Evolutionary conservation across 2,113 vertebrate species (phyloP), one percentile per base, ranked within the genome.

Genomic region (Urocolius indicus): DNA sequence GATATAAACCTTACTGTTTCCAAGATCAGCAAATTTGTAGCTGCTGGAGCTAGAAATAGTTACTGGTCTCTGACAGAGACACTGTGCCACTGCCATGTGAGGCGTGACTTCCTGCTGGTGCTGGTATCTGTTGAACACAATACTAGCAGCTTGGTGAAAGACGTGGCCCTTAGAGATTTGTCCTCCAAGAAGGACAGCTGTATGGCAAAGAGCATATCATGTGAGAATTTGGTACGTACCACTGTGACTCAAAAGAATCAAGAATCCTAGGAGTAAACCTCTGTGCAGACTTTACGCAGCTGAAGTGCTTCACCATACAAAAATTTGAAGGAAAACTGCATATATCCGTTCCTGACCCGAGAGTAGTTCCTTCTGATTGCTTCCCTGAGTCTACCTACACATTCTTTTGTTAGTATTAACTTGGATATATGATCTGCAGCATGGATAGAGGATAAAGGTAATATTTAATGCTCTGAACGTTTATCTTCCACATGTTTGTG

Each of bases 51-150:
- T 61, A 24, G 63, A 22, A 90, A 88, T 57, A 51, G 13, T 16
- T 66, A 27, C 48, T 76, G 82, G 73, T 51, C 10, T 58, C 21
- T n/a, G 26, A 30, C 11, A 80, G 24, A 29, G 32, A 20, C 16
- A 10, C 18, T 6, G 9, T 0, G 0, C 11, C 2, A 1, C 16
- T 81, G 45, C 23, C 30, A 7, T 4, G 24, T 27, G 46, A 14
- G 24, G 48, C 83, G 32, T 52, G 30, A 20, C 49, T 58, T 87
- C 12, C 38, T 73, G 20, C 38, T 81, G n/a, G 6, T 76, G 29
- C 34, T 89, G 27, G 6, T 36, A 16, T 36, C 36, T 84, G 29
- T 36, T 63, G 34, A 84, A 79, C 63, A 29, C 32, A 67, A 8
- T 9, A 23, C 9, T 26, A 59, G 30, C 9, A 58, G 8, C 32